Evolutionary conservation across 1,140 invertebrate species (phyloP), one percentile per base, ranked within the genome.

Genomic region (Tetragonula clypearis): DNA sequence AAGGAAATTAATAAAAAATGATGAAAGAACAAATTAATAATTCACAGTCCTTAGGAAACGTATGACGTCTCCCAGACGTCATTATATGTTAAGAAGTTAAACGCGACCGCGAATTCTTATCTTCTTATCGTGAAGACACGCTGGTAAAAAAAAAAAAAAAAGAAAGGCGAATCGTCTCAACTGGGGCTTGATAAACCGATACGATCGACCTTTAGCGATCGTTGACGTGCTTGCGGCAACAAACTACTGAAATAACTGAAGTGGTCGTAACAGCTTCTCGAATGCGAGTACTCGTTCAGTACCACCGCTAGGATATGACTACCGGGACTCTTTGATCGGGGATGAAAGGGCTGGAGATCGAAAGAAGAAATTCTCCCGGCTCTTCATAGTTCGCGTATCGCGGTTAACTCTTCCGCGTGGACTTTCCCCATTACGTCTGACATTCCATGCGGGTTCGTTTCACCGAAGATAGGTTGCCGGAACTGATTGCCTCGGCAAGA

Each of bases 131-230:
- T 53, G 30, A 78, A 49, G n/a, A 30, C 41, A 49, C 14, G 15
- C 26, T 1, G 23, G 53, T 49, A 26, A 72, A 35, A 84, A 41
- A 60, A 19, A 30, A 30, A 30, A 26, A 65, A 35, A 84, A 41
- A 60, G 23, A 84, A 41, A 60, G 23, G n/a, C n/a, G 49, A 66
- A 82, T 77, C 72, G 30, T 41, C 58, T 2, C 35, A 23, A 35
- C 53, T 17, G 30, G 41, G 30, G 66, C 41, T 79, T 66, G 49
- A 80, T 84, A 84, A 84, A 79, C 77, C 49, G 14, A 3, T 17
- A 15, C 26, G 15, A 84, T 65, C 68, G 69, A 14, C 23, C 41
- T 79, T 56, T 49, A 65, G 4, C 55, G 8, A 2, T 26, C 41
- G 26, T 56, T 65, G 11, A 49, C 19, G n/a, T 26, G 19, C 15